phyloP scores from a whole-genome alignment of 2,797 vertebrate species.

The Enoplosus armatus region DNA sequence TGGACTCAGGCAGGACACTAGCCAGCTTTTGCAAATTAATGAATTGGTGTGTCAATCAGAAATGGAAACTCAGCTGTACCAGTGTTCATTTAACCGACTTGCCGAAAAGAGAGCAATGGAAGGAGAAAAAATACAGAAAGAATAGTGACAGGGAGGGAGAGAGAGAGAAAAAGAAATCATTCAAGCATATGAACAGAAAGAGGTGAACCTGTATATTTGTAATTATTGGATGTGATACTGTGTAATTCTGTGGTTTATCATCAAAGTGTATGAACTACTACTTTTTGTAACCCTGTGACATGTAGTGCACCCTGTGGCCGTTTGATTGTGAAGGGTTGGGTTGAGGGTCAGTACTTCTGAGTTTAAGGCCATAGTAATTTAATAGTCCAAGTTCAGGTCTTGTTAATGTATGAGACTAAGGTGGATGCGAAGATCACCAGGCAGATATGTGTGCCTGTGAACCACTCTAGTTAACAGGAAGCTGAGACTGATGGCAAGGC shows the following conservation, averaged over 20 bases:
- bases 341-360: too few relatives aligned
- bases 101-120: not conserved
- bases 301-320: not conserved
- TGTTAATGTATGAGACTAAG: not conserved
- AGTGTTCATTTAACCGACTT: not conserved
- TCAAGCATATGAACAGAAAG: not conserved
- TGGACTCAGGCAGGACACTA: too few relatives aligned
- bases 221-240: not conserved
- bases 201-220: not conserved
- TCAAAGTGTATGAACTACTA: not conserved
- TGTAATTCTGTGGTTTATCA: not conserved
- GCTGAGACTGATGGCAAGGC: not conserved
- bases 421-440: not conserved
- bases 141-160: not conserved
- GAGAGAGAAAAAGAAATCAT: too few relatives aligned
- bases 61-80: too few relatives aligned
- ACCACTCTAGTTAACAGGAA: not conserved
- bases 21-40: too few relatives aligned
- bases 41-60: too few relatives aligned
- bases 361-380: too few relatives aligned
- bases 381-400: too few relatives aligned
- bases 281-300: not conserved
- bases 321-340: not conserved
- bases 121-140: not conserved
- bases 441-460: too few relatives aligned